These are phyloP conservation scores for Prosapia bicincta DNA, from an alignment of 2,888 invertebrate genomes.

Conservation along the genomic window DNA sequence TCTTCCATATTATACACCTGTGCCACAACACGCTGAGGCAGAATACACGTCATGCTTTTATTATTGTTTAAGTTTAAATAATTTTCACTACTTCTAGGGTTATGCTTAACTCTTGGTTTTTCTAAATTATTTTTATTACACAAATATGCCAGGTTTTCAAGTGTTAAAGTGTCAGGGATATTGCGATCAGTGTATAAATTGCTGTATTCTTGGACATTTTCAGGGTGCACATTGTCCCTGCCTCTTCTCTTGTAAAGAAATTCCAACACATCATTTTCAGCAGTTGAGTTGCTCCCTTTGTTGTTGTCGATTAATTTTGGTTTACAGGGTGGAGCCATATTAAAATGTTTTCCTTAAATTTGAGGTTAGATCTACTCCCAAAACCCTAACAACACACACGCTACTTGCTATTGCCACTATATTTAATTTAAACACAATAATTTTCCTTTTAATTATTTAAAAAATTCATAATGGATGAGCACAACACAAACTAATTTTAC, in stretches of 20 bases:
- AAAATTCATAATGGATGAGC: too few relatives aligned
- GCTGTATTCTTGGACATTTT: neutral
- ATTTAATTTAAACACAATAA: too few relatives aligned
- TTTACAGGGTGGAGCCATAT: neutral
- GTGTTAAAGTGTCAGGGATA: neutral
- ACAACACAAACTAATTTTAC: neutral
- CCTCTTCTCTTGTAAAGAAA: neutral
- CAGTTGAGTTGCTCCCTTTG: neutral
- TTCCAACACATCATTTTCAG: neutral
- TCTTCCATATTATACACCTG: neutral
- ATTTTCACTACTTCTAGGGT: neutral
- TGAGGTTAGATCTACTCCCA: neutral
- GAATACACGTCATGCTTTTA: neutral
- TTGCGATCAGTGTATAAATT: neutral
- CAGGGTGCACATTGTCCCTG: neutral
- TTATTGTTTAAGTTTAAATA: neutral
- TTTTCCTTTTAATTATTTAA: too few relatives aligned
- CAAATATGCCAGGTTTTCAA: neutral
- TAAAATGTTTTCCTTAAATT: neutral
- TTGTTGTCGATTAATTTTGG: neutral
- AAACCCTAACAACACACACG: too few relatives aligned
- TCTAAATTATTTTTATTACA: neutral
- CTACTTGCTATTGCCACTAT: too few relatives aligned
- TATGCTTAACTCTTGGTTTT: neutral
- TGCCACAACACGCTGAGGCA: neutral